Base-by-base conservation (phyloP, 1,140 invertebrate genomes). In the Megalopta genalis region DNA sequence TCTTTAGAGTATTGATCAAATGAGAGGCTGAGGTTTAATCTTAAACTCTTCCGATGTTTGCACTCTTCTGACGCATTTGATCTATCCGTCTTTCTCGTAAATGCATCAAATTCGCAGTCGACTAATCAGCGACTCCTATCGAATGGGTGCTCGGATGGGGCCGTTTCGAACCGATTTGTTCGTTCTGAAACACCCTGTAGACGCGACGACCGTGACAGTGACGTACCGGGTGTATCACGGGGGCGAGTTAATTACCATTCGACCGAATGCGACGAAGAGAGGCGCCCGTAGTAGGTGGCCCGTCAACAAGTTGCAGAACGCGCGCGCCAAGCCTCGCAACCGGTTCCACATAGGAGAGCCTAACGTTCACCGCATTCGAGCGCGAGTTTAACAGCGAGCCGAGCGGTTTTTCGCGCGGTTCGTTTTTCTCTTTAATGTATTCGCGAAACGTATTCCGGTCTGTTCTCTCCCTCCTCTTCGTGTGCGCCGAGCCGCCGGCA, bases 231-330 rank as follows among this genome's bases (percentile, higher is more conserved):
- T n/a, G 39, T 62, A 71, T 62, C 59, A 42, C 25, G 12, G 49
- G 9, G 16, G 14, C 75, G 25, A 39, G 67, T 63, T 72, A 27
- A 71, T 71, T 46, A 49, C 63, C 59, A 14, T 64, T 77, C 68
- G 59, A 64, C 39, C 68, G 67, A 42, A 54, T 49, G 60, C 71
- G 71, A 77, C 71, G 32, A 18, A 14, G 75, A 37, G 9, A 18
- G 63, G 67, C 49, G n/a, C 68, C 14, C 76, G 60, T 72, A 71
- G 59, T 77, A 77, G 76, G 66, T 77, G 76, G 64, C 57, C 76
- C 42, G 68, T 77, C 76, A 64, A 77, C 76, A 54, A 54, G 76
- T 72, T 25, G 42, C 46, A 18, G 59, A 23, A 77, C 66, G n/a
- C 62, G 49, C 49, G 49, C 42, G 42, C 42, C 21, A 14, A 49